phyloP scores from a whole-genome alignment of 2,888 invertebrate genomes.

The Troides aeacus region DNA sequence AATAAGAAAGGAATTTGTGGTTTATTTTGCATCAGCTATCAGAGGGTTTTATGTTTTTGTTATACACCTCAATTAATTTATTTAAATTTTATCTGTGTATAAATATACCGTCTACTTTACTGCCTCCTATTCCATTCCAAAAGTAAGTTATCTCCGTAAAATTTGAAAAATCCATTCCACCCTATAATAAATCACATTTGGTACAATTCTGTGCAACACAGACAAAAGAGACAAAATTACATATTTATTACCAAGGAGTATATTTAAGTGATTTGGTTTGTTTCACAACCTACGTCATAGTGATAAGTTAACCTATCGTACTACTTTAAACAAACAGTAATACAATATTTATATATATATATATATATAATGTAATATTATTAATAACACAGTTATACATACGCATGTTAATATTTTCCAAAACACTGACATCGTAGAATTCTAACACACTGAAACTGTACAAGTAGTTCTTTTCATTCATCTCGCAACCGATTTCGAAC shows the following conservation, averaged over 20 bases:
- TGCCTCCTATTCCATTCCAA: too few relatives aligned
- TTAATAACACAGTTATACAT: slow-evolving; percentile 35
- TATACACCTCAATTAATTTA: background rate
- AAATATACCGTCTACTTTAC: too few relatives aligned
- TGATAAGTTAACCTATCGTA: background rate
- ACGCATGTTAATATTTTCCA: slow-evolving; percentile 56
- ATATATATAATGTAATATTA: background rate
- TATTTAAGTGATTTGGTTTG: too few relatives aligned
- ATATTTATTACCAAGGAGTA: too few relatives aligned
- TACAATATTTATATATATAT: background rate
- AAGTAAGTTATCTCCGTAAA: too few relatives aligned
- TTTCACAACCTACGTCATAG: background rate
- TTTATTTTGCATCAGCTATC: background rate
- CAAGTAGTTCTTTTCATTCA: slow-evolving; percentile 51
- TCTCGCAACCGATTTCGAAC: slow-evolving; percentile 36
- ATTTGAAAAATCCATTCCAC: too few relatives aligned
- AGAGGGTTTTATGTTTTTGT: background rate
- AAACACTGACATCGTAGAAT: slow-evolving; percentile 54
- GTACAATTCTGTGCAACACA: too few relatives aligned
- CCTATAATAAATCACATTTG: too few relatives aligned
- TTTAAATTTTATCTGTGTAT: background rate
- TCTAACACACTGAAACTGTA: slow-evolving; percentile 53
- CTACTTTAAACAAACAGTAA: background rate
- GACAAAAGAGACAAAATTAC: too few relatives aligned
- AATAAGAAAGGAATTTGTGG: background rate